Evolutionary conservation across 2,797 vertebrate species (phyloP), one percentile per base, ranked within the genome.

Genomic region (Jordanella pulchra): DNA sequence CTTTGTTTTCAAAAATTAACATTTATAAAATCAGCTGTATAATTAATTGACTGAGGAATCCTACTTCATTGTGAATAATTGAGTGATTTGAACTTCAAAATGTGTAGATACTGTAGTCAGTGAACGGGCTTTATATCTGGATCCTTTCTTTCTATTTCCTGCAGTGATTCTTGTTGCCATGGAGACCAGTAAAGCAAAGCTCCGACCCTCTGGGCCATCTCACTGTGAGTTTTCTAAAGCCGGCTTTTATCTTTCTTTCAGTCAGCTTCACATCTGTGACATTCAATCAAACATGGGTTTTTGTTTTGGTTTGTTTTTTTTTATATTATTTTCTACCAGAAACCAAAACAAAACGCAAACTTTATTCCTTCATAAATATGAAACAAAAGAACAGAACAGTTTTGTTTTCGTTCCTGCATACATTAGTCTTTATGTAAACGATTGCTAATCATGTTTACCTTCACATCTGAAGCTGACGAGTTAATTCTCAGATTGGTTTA

Each of bases 401-500:
- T 48, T 39, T 21, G 18, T 11, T 35, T 39, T 39, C 11, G 30
- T 23, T 35, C 12, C 17, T 48, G 45, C 11, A 13, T 11, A 10
- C 27, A 28, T 23, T 5, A 7, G 17, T 17, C 2, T 32, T 15
- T 32, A 7, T 32, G 28, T 18, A 65, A 48, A 21, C 4, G 18
- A 28, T 23, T 54, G 61, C 11, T 71, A n/a, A 69, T 69, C 65
- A 61, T 28, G 54, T 79, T 77, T 68, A 53, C 27, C 0, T 56
- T 68, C 25, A 25, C 53, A 63, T 79, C 66, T 69, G 27, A n/a
- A 25, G 48, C n/a, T 78, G 78, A 78, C 72, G 58, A 10, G 51
- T 65, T 72, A 71, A 73, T 69, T 76, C 14, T 80, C 63, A 18
- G 2, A 56, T 78, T 45, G 72, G 56, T 82, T 80, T 66, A 84